These are phyloP conservation scores for Aphodius granarius DNA, from an alignment of 2,888 invertebrate species.

Conservation along the genomic window DNA sequence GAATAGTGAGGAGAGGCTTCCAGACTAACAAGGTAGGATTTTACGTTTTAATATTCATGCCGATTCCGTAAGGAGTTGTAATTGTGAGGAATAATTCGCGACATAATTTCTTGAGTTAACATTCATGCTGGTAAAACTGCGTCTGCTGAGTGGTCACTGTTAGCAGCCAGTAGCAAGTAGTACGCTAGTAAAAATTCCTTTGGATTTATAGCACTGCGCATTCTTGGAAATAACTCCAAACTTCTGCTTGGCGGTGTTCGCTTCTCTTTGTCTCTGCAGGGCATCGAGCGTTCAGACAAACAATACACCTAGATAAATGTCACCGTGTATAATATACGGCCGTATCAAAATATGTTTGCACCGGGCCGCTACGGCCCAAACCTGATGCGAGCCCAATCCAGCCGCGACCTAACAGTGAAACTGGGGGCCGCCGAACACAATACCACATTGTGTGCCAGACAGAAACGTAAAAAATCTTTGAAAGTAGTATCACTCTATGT, in stretches of 20 bases:
- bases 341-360: constrained; percentile 14
- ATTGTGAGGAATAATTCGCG: too few species aligned
- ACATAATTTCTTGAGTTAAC: too few species aligned
- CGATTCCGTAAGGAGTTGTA: too few species aligned
- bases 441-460: constrained; percentile 10
- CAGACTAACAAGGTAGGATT: too few species aligned
- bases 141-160: too few species aligned
- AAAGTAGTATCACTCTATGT: constrained; percentile 11
- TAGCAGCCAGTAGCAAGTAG: too few species aligned
- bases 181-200: too few species aligned
- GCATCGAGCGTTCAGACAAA: not conserved
- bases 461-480: constrained; percentile 9
- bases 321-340: constrained; percentile 9
- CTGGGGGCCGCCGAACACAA: constrained; percentile 2
- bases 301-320: constrained; percentile 14
- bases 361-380: constrained; percentile 5
- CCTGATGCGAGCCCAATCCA: not conserved
- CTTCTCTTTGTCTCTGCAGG: not conserved
- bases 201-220: not conserved
- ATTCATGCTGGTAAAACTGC: too few species aligned
- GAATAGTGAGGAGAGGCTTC: too few species aligned
- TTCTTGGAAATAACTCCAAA: constrained; percentile 6
- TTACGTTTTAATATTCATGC: too few species aligned
- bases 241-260: not conserved
- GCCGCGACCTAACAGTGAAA: not conserved